Percentiles rank a stretch among this genome's conserved stretches.
Conservation (phyloP, 2,888 invertebrate species). For the Cosmia pyralina region DNA sequence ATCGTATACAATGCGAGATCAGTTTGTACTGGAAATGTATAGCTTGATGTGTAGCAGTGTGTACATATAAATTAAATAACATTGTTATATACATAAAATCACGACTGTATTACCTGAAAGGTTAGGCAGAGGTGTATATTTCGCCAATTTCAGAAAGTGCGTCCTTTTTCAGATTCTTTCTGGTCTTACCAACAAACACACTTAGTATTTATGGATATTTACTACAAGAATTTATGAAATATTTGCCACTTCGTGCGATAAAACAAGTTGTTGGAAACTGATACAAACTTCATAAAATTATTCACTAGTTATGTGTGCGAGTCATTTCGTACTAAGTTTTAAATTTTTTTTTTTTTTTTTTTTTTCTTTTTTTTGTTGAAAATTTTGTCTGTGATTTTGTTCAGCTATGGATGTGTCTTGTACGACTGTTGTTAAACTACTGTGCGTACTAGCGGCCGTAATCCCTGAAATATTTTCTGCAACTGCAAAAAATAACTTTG, state of each 20-base stretch:
- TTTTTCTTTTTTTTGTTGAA: no score
- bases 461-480: not conserved
- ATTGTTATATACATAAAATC: no score
- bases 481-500: no score
- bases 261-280: no score
- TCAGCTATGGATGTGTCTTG: not conserved
- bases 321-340: not conserved
- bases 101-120: not conserved
- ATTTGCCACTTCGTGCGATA: no score
- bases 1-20: no score
- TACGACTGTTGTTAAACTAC: not conserved
- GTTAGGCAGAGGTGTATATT: not conserved
- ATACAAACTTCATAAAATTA: not conserved
- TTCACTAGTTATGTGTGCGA: not conserved
- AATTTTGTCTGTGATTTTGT: no score
- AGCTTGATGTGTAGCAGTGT: no score
- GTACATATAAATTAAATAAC: no score
- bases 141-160: no score
- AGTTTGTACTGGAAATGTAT: no score
- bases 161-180: not conserved
- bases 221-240: not conserved
- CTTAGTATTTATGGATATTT: not conserved
- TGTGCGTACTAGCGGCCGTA: not conserved
- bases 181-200: not conserved
- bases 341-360: no score